Base-by-base conservation (phyloP, 2,797 vertebrate genomes). In the Lateolabrax maculatus region DNA sequence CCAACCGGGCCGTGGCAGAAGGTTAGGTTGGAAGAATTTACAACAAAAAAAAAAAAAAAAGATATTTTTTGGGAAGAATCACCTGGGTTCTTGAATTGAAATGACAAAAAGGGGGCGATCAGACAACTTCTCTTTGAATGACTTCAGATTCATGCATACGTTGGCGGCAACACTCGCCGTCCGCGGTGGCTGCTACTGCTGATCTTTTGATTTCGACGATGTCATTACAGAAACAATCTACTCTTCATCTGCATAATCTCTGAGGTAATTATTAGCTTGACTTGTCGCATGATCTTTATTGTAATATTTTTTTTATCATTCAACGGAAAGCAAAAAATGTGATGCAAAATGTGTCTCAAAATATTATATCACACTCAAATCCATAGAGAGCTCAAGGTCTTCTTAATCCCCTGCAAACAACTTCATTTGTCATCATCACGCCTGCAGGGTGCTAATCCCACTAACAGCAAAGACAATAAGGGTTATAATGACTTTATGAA, bases 201-300 rank as follows among this genome's bases (percentile, higher is more conserved):
- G 91, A 93, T 91, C 78, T 85, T 87, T 77, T 65, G 83, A 74
- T 91, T 93, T 90, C 83, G 58, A 79, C 71, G 48, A 65, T 76
- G 87, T 93, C 91, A 94, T 95, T 94, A 93, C 77, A 86, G 90
- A 95, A 93, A 87, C 93, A 92, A 94, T 94, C 90, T 85, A 27
- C 75, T 68, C 73, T 46, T 75, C 80, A 95, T 95, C 91, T 95
- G 92, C 93, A 94, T 95, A 95, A 96, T 95, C 94, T 95, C 92
- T 80, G 77, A 94, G 89, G 87, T 94, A 93, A 95, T 96, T 95
- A 95, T 91, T 62, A 93, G 95, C 91, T 91, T 85, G 87, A 94
- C 93, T 95, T 94, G 92, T 88, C 91, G 55, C 87, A 76, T 92
- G 93, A 94, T 95, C 93, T 94, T 94, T 91, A 89, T 89, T 88